Base-by-base conservation (phyloP, 1,140 invertebrate species). In the Drosophila tropicalis region DNA sequence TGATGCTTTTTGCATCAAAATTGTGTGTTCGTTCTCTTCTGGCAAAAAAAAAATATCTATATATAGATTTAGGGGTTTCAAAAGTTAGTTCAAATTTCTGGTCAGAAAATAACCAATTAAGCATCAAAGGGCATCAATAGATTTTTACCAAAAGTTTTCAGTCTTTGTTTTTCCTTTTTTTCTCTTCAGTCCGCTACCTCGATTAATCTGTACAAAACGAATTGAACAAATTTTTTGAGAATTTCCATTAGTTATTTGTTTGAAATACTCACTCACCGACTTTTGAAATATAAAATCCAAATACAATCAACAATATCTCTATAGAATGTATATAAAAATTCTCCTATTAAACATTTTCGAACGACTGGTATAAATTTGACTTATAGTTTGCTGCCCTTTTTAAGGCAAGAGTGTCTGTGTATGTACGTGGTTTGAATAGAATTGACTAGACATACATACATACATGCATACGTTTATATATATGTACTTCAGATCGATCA, bases 231-330 rank as follows among this genome's bases (percentile, higher is more conserved):
- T 39, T 36, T 57, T 17, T 17, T 39, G 56, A 36, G 56, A 58
- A 19, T 36, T 34, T 15, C 13, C 32, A 58, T 58, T 58, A 39
- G 56, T 12, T 10, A 32, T 36, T 58, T 58, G 19, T 32, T 39
- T 58, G 15, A 39, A 56, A 32, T 56, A 56, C 54, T 56, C 25
- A 56, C 25, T 56, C 25, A 56, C 25, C 22, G 22, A 56, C 39
- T 47, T 67, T 67, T 55, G 13, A 54, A 72, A 34, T 62, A 5
- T 1, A 62, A 61, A 72, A 36, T 54, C 29, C 61, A 66, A 29
- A 47, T 74, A 65, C 69, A 66, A 60, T 29, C 29, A 66, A 60
- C 56, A 72, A 76, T 67, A 25, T 62, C 32, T 39, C 41, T 39
- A 61, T 62, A 70, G 34, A 58, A 58, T 58, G 56, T 58, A 58